Evolutionary conservation across 64 coral and sea anemone genomes (phyloP), one percentile per base, ranked within the genome.

Genomic region (Stichodactyla helianthus): DNA sequence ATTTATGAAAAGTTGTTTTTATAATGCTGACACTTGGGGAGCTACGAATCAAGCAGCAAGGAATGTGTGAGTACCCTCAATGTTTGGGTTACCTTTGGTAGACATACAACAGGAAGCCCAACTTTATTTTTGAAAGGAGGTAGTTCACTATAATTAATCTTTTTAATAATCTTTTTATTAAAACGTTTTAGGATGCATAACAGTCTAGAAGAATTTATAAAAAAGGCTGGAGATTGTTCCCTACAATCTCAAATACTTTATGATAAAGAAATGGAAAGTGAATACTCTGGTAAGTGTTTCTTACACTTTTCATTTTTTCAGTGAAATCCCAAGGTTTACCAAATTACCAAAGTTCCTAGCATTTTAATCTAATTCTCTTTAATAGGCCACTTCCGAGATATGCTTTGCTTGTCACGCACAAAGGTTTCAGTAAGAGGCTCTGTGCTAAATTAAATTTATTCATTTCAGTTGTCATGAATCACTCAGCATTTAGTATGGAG

Each of bases 1-100:
- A 70, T 95, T 85, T 85, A 89, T 98, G 89, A 98, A 98, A 82
- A 92, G 88, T 63, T 98, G 87, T 58, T 98, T 98, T 79, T 98
- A 90, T 79, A 94, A 88, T 26, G 86, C 91, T 16, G 84, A 98
- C 77, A 98, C 96, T 12, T 92, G 96, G 87, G 79, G 93, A 55
- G 93, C 84, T 20, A 80, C 83, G 59, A 98, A 98, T 90, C 74
- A 92, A 59, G 83, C 79, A 19, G 96, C 96, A 53, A 84, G 83
- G 22, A 88, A 89, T 82, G 26, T 92, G 95, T 98, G 55, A 93
- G 92, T 85, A 74, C 19, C 13, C 4, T 2, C 26, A 23, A 2
- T 70, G n/a, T 70, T 25, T 74, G 68, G 68, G 22, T 31, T 35
- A 74, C 23, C 68, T 28, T 20, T 91, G 50, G 17, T 53, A 60